Conservation (phyloP, 2,888 invertebrate genomes). For the Dryococelus australis region DNA sequence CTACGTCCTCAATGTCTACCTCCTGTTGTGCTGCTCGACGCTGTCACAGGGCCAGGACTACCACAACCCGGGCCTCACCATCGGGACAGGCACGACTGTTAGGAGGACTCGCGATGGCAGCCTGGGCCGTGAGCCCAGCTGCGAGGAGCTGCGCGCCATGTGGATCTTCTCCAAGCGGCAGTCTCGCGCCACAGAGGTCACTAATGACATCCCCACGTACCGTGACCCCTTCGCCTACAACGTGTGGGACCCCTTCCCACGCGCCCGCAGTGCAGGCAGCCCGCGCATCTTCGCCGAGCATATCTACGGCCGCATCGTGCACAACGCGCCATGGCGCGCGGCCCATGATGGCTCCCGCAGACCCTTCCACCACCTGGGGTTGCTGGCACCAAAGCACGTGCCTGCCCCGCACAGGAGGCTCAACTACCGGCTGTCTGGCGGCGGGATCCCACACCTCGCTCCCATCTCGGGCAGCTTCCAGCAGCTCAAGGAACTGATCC, state of each 20-base stretch:
- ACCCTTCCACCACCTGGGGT: constrained; percentile 65
- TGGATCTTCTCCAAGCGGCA: constrained; percentile 92
- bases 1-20: constrained; percentile 16
- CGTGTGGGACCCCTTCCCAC: constrained; percentile 75
- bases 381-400: constrained; percentile 57
- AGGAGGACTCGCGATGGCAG: constrained; percentile 54
- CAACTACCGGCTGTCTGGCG: constrained; percentile 58
- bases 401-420: constrained; percentile 52
- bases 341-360: constrained; percentile 55
- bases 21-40: constrained; percentile 30
- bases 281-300: constrained; percentile 57
- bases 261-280: constrained; percentile 38
- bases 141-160: constrained; percentile 88
- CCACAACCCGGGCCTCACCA: not conserved
- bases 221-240: constrained; percentile 83
- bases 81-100: constrained; percentile 36
- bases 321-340: constrained; percentile 68
- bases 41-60: constrained; percentile 20
- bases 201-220: constrained; percentile 85
- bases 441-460: constrained; percentile 48
- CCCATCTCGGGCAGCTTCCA: constrained; percentile 67
- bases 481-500: constrained; percentile 79
- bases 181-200: constrained; percentile 84
- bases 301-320: constrained; percentile 76
- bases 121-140: constrained; percentile 76